phyloP scores from a whole-genome alignment of 2,888 invertebrate species.

The Julus scanicus region DNA sequence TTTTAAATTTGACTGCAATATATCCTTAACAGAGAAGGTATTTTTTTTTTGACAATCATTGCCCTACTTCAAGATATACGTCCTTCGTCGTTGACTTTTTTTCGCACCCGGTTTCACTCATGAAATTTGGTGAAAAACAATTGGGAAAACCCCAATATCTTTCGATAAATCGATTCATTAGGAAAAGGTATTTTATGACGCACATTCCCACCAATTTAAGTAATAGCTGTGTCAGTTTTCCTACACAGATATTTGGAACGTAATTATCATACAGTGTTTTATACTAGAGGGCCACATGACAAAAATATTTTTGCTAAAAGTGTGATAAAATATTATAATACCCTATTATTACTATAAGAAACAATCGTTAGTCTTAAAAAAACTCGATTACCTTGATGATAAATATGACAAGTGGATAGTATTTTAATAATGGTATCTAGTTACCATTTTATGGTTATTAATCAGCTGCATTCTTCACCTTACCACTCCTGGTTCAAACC shows the following conservation, averaged over 20 bases:
- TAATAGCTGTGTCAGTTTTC: not conserved
- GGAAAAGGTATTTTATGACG: not conserved
- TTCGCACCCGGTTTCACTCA: not conserved
- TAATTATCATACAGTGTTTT: not conserved
- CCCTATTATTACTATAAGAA: not conserved
- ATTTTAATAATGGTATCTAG: slow-evolving; percentile 23
- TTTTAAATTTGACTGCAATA: not conserved
- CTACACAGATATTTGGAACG: not conserved
- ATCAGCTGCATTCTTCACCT: not conserved
- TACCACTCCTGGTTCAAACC: slow-evolving; percentile 1
- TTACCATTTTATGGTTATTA: slow-evolving; percentile 31
- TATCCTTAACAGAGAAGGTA: not conserved
- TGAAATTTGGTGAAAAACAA: not conserved
- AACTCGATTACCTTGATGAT: slow-evolving; percentile 16
- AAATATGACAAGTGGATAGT: slow-evolving; percentile 1
- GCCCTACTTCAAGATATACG: slow-evolving; percentile 14
- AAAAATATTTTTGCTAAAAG: not conserved
- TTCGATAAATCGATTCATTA: slow-evolving; percentile 29
- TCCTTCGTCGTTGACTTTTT: not conserved
- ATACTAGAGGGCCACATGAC: not conserved
- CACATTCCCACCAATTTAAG: not conserved
- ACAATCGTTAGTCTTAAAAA: not conserved
- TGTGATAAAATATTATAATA: not conserved
- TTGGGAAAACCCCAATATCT: slow-evolving; percentile 32
- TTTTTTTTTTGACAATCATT: not conserved